Conservation (phyloP, 1,140 invertebrate genomes). For the Bactericera cockerelli region DNA sequence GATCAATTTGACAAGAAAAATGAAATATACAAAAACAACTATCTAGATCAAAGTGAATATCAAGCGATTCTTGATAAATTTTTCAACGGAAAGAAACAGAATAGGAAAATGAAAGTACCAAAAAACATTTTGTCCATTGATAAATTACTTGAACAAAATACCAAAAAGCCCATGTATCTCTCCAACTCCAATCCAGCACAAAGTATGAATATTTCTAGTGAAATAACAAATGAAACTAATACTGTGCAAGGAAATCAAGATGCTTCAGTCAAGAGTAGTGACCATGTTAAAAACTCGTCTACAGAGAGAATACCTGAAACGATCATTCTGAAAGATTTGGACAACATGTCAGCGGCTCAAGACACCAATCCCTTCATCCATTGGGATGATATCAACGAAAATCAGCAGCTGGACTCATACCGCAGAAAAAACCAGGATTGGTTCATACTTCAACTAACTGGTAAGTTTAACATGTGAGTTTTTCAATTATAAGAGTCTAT, state of each 20-base stretch:
- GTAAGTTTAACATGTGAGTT: no score
- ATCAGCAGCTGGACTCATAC: not conserved
- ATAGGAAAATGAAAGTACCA: constrained; percentile 6
- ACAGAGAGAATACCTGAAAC: not conserved
- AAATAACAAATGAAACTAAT: not conserved
- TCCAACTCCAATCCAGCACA: not conserved
- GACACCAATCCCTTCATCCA: constrained; percentile 5
- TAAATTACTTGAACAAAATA: constrained; percentile 3
- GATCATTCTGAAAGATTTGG: not conserved
- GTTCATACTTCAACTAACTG: constrained; percentile 1
- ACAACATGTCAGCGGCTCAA: not conserved
- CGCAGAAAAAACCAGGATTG: not conserved
- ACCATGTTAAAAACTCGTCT: not conserved
- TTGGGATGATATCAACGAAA: constrained; percentile 3
- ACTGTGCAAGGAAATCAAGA: not conserved
- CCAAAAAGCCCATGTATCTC: not conserved
- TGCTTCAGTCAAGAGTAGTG: not conserved
- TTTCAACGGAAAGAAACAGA: constrained; percentile 7
- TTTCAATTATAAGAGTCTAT: no score
- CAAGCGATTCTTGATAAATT: constrained; percentile 8
- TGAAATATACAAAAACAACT: constrained; percentile 4
- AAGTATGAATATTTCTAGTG: not conserved
- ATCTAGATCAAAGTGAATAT: constrained; percentile 6
- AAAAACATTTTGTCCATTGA: not conserved
- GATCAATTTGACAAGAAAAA: constrained; percentile 8